Conservation (phyloP, 1,140 invertebrate species). For the Drosophila subobscura region DNA sequence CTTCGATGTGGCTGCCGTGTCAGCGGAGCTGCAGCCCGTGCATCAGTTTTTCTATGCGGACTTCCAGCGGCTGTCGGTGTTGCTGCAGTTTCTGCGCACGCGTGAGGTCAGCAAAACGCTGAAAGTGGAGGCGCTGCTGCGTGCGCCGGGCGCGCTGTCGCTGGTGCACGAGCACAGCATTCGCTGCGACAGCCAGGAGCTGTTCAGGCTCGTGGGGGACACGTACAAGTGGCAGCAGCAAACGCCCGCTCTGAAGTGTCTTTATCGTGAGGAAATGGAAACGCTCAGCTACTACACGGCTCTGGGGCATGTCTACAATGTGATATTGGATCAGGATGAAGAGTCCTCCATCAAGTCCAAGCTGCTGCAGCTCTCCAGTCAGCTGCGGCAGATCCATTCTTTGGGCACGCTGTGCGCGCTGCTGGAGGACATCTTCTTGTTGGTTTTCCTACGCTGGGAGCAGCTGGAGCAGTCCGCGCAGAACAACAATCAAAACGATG, state of each 20-base stretch:
- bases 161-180: constrained; percentile 68
- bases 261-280: constrained; percentile 57
- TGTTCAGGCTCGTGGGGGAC: constrained; percentile 50
- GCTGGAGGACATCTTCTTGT: constrained; percentile 70
- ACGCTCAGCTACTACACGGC: constrained; percentile 62
- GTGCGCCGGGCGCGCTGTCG: constrained; percentile 48
- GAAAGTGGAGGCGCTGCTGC: constrained; percentile 61
- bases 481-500: constrained; percentile 33
- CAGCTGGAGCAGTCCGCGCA: constrained; percentile 45
- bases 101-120: constrained; percentile 48
- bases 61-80: constrained; percentile 62
- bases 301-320: constrained; percentile 55
- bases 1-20: constrained; percentile 44
- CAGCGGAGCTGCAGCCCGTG: constrained; percentile 55
- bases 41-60: constrained; percentile 74
- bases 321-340: constrained; percentile 62
- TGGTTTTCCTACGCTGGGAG: constrained; percentile 80
- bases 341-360: constrained; percentile 28
- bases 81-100: constrained; percentile 61
- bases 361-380: constrained; percentile 52
- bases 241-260: constrained; percentile 44
- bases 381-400: constrained; percentile 65
- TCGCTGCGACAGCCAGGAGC: constrained; percentile 46
- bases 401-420: constrained; percentile 64
- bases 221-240: constrained; percentile 67